Conservation (phyloP, 1,140 invertebrate species). For the Aphelenchoides avenae region DNA sequence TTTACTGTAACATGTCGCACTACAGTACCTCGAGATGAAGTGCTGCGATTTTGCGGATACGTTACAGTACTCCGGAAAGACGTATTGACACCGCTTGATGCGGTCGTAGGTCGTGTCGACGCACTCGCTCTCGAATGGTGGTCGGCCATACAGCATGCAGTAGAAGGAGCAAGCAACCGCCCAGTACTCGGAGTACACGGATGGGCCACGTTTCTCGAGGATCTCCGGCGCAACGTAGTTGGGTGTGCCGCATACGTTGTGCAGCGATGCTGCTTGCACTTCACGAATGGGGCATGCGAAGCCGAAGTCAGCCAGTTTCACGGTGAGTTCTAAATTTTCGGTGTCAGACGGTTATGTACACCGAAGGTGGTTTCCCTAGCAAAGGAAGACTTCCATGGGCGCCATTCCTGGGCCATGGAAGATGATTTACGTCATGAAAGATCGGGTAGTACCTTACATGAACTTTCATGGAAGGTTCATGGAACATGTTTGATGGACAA, state of each 20-base stretch:
- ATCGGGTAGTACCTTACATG: too few species aligned
- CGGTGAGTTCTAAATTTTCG: conserved; percentile 26
- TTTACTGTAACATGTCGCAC: too few species aligned
- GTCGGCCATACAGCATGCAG: conserved; percentile 35
- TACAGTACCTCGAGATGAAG: conserved; percentile 27
- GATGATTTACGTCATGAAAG: too few species aligned
- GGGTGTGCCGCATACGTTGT: conserved; percentile 35
- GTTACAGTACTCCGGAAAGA: conserved; percentile 35
- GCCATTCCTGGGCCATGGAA: too few species aligned
- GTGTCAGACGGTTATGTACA: too few species aligned
- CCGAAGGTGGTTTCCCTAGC: too few species aligned
- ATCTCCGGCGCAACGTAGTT: conserved; percentile 37
- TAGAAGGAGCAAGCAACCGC: conserved; percentile 45
- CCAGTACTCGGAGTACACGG: conserved; percentile 32
- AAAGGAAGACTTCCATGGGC: too few species aligned
- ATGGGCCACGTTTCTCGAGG: conserved; percentile 28
- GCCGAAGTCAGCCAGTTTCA: conserved; percentile 38
- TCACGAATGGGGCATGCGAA: conserved; percentile 37
- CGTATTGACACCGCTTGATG: conserved; percentile 35
- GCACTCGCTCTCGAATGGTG: conserved; percentile 37
- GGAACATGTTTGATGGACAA: too few species aligned
- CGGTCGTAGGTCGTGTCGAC: conserved; percentile 28
- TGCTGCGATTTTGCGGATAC: conserved; percentile 33
- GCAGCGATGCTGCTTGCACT: conserved; percentile 11
- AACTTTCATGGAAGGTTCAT: too few species aligned